Evolutionary conservation across 1,140 invertebrate species (phyloP).

Genomic region (Drusus annulatus): DNA sequence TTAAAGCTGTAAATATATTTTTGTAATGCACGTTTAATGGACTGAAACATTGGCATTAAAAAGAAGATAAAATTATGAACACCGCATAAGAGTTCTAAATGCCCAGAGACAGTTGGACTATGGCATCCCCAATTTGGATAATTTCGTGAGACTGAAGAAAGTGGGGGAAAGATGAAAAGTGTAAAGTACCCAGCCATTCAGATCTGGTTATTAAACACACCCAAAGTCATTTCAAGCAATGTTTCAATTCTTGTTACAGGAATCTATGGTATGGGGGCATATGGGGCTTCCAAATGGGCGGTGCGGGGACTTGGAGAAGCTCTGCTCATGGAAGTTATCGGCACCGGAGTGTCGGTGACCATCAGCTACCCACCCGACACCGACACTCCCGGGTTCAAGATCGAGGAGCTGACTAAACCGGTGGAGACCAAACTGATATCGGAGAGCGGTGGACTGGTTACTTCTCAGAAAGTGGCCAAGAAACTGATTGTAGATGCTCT

Average conservation of each 20-base stretch:
- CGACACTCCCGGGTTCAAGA: constrained; percentile 94
- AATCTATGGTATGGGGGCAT: constrained; percentile 92
- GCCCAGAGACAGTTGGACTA: too few relatives aligned
- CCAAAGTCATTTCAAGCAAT: too few relatives aligned
- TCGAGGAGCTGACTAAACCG: constrained; percentile 90
- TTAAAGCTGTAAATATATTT: too few relatives aligned
- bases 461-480: constrained; percentile 86
- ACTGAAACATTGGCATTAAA: too few relatives aligned
- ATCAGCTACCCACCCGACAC: constrained; percentile 95
- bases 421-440: constrained; percentile 92
- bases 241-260: constrained; percentile 63
- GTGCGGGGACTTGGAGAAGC: constrained; percentile 94
- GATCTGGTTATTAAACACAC: too few relatives aligned
- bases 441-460: constrained; percentile 81
- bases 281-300: constrained; percentile 95
- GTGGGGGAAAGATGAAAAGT: too few relatives aligned
- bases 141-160: too few relatives aligned
- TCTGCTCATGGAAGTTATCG: constrained; percentile 91
- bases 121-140: too few relatives aligned
- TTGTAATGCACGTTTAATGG: too few relatives aligned
- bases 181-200: too few relatives aligned
- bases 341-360: constrained; percentile 89
- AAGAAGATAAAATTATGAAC: too few relatives aligned
- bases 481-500: constrained; percentile 86
- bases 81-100: too few relatives aligned